A percentile compares a stretch with the other conserved stretches of the same genome.
These are phyloP conservation scores for Ceyx melanurus DNA, from an alignment of 2,113 vertebrate genomes.

Conservation along the genomic window DNA sequence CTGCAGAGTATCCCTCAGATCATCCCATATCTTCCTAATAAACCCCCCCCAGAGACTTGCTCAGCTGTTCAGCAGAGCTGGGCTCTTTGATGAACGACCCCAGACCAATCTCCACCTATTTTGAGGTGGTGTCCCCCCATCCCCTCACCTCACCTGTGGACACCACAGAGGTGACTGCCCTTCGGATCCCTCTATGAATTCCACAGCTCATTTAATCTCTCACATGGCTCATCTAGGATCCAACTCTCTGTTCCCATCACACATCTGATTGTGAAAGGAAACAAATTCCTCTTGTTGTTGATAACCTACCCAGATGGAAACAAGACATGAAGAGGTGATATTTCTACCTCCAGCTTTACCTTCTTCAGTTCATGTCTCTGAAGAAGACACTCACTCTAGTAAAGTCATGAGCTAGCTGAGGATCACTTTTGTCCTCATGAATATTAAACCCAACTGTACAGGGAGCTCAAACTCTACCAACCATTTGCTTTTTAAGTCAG, in stretches of 20 bases:
- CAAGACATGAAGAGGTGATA: background rate
- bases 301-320: background rate
- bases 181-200: background rate
- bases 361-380: background rate
- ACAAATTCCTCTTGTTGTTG: background rate
- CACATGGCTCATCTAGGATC: background rate
- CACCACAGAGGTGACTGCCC: background rate
- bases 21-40: accelerated
- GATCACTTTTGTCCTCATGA: background rate
- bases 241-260: accelerated
- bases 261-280: background rate
- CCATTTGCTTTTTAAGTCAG: background rate
- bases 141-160: background rate
- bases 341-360: background rate
- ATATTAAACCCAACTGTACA: background rate
- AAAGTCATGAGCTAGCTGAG: slow-evolving; percentile 10
- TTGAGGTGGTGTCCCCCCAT: background rate
- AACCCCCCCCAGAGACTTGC: background rate
- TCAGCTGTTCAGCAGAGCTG: background rate
- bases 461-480: background rate
- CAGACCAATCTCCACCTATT: background rate
- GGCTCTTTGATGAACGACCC: background rate
- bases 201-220: background rate
- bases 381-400: background rate
- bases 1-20: background rate